phyloP scores from a whole-genome alignment of 2,888 invertebrate species.

The Spisula subtruncata region DNA sequence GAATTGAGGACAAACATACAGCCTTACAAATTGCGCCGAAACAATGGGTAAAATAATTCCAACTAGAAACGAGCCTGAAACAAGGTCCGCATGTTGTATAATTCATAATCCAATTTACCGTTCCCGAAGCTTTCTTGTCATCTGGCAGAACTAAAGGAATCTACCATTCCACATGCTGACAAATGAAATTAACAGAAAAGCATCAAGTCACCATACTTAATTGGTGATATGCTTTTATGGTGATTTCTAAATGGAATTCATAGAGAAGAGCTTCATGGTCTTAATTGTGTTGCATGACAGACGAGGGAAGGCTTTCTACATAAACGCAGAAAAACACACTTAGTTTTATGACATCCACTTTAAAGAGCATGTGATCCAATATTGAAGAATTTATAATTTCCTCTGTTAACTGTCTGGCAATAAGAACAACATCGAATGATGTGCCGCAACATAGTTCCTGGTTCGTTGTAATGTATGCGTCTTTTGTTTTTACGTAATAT shows the following conservation, averaged over 20 bases:
- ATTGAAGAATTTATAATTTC: conserved; percentile 45
- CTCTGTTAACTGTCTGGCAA: conserved; percentile 4
- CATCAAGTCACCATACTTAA: conserved; percentile 64
- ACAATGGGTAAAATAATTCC: neutral
- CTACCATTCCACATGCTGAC: conserved; percentile 63
- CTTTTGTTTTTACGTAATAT: neutral
- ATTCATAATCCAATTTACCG: conserved; percentile 63
- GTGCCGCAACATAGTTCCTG: neutral
- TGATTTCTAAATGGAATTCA: conserved; percentile 75
- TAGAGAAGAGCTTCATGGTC: conserved; percentile 62
- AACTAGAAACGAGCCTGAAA: neutral
- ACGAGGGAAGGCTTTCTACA: conserved; percentile 54
- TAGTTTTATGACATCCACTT: conserved; percentile 59
- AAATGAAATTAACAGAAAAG: conserved; percentile 73
- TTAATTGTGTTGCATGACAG: conserved; percentile 70
- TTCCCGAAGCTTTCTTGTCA: conserved; percentile 63
- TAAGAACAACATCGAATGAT: neutral
- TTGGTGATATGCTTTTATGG: conserved; percentile 74
- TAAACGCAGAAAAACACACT: conserved; percentile 55
- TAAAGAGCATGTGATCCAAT: conserved; percentile 47
- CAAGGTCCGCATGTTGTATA: conserved; percentile 59
- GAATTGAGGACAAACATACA: neutral
- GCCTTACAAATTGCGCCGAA: neutral
- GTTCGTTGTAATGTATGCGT: too few relatives aligned
- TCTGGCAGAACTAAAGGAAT: conserved; percentile 65